Conservation (phyloP, 2,113 vertebrate species). For the Istiophorus platypterus region DNA sequence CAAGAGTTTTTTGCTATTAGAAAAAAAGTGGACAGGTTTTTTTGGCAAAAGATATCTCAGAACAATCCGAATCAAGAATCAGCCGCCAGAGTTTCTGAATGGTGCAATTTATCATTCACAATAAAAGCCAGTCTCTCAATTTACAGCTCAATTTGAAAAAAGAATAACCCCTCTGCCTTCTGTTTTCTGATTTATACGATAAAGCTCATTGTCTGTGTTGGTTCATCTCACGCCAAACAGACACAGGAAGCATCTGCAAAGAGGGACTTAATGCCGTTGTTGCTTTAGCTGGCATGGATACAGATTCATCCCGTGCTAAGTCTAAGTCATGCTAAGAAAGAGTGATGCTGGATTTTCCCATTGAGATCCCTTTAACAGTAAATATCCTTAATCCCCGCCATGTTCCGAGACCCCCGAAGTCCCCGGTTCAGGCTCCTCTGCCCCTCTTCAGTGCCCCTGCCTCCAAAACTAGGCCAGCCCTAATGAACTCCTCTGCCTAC, state of each 20-base stretch:
- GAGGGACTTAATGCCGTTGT: not conserved
- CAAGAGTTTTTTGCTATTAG: too few relatives aligned
- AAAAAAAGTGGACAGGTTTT: too few relatives aligned
- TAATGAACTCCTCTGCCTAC: slow-evolving; percentile 47
- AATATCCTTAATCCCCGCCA: slow-evolving; percentile 3
- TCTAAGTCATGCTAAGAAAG: too few relatives aligned
- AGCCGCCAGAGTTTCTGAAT: too few relatives aligned
- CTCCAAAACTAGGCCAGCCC: slow-evolving; percentile 12
- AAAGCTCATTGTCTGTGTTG: not conserved
- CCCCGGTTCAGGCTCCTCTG: not conserved
- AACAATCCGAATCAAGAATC: not conserved
- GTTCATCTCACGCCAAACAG: not conserved
- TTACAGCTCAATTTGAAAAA: not conserved
- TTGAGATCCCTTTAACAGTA: not conserved
- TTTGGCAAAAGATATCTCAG: not conserved
- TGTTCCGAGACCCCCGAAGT: not conserved
- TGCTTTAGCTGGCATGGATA: slow-evolving; percentile 12
- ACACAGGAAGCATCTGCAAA: slow-evolving; percentile 9
- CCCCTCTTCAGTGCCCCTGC: slow-evolving; percentile 1
- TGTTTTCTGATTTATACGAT: not conserved
- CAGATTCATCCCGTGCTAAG: slow-evolving; percentile 8
- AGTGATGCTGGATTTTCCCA: too few relatives aligned
- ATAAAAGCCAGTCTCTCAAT: not conserved
- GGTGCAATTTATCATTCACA: not conserved
- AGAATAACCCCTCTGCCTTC: not conserved